Evolutionary conservation across 2,888 invertebrate species (phyloP), one percentile per base, ranked within the genome.

Genomic region (Erebia epiphron): DNA sequence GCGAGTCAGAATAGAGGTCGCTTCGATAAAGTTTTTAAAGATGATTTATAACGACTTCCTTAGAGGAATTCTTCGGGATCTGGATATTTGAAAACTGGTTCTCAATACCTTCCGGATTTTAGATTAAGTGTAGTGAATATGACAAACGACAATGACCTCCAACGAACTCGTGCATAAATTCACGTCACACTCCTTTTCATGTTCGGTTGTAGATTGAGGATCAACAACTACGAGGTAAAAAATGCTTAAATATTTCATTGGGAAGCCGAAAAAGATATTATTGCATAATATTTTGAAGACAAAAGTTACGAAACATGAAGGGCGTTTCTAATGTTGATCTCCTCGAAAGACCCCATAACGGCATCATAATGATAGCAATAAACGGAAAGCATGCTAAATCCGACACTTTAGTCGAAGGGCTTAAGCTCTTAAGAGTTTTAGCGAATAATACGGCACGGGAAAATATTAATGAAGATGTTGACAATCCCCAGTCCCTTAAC

Each of bases 391-490:
- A 67, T 66, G 58, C 69, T 69, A 73, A 75, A 77, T 73, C 71
- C 75, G 73, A 75, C 72, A 72, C 69, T 68, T 73, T 71, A 70
- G 72, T 67, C 68, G 69, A 77, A 75, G 72, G 75, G 75, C 58
- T 79, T 79, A 80, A 80, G 77, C 76, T 73, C 72, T 78, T 76
- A 76, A 74, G 74, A 71, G 73, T 73, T 75, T 75, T 74, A 74
- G 73, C 71, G 73, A 70, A 74, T 76, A 75, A 76, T 74, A 63
- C 71, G 70, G 73, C 71, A 77, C 75, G 79, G 76, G 82, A 81
- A 84, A 86, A 86, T 87, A 88, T 89, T 88, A 90, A 89, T 87
- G 88, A 87, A 87, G 87, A 87, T 88, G 89, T 88, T 85, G 83
- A 88, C 87, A 87, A 83, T 85, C 81, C 79, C 78, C 77, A 85